Conservation (phyloP, 2,113 vertebrate species). For the Protobothrops flavoviridis region DNA sequence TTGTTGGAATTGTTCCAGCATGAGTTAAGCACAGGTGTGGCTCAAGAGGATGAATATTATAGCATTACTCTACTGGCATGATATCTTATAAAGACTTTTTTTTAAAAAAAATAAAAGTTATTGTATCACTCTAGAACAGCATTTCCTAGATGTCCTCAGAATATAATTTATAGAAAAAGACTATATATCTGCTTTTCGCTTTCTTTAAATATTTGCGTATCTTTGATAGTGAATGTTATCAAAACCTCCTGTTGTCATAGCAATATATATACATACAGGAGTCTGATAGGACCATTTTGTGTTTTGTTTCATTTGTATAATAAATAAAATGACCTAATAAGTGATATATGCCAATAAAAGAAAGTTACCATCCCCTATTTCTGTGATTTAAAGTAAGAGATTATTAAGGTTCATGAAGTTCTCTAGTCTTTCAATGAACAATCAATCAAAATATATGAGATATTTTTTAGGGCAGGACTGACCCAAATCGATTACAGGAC, state of each 20-base stretch:
- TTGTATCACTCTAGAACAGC: neutral
- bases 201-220: neutral
- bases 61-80: conserved; percentile 22
- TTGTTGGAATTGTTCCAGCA: conserved; percentile 53
- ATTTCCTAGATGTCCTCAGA: neutral
- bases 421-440: neutral
- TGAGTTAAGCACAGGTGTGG: conserved; percentile 27
- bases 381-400: neutral
- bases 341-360: neutral
- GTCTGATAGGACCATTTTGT: neutral
- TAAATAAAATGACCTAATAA: neutral
- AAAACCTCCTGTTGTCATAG: neutral
- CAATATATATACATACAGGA: neutral
- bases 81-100: conserved; percentile 35
- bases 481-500: neutral
- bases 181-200: neutral
- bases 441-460: neutral
- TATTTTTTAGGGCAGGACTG: neutral
- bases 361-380: neutral
- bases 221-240: neutral
- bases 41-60: conserved; percentile 35
- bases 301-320: neutral
- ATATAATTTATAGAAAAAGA: neutral
- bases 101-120: conserved; percentile 10
- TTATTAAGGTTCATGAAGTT: neutral